Evolutionary conservation across 2,888 invertebrate species (phyloP).

Genomic region (Noctua fimbriata): DNA sequence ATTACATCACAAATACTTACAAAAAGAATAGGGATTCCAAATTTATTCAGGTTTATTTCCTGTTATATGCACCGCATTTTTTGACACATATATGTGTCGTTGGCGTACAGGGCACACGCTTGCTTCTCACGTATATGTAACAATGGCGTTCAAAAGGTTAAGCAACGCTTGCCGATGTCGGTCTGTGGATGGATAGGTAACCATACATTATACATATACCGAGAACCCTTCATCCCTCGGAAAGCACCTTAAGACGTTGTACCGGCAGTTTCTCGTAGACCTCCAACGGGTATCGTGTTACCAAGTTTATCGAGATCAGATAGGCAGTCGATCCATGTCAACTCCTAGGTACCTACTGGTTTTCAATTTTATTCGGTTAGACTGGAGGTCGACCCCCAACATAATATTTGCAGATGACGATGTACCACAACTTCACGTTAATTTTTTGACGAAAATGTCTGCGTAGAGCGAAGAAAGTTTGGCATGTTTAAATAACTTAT

Average conservation of each 20-base stretch:
- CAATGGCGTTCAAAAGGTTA: neutral
- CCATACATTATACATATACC: neutral
- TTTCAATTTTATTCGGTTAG: neutral
- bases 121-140: no score
- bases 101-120: no score
- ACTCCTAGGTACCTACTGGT: neutral
- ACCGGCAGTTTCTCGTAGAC: neutral
- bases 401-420: neutral
- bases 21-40: no score
- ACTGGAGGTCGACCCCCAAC: neutral
- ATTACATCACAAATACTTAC: no score
- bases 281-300: neutral
- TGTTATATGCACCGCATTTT: no score
- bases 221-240: neutral
- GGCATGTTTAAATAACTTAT: neutral
- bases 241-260: neutral
- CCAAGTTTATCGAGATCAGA: neutral
- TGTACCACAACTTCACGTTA: neutral
- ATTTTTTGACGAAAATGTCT: neutral
- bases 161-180: neutral
- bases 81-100: no score
- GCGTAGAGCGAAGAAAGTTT: constrained; percentile 7
- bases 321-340: neutral
- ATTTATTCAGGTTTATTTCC: no score
- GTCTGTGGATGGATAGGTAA: neutral